Percentiles rank a stretch among this genome's conserved stretches.
phyloP scores from a whole-genome alignment of 2,113 vertebrate genomes.

The Cygnus buccinator region DNA sequence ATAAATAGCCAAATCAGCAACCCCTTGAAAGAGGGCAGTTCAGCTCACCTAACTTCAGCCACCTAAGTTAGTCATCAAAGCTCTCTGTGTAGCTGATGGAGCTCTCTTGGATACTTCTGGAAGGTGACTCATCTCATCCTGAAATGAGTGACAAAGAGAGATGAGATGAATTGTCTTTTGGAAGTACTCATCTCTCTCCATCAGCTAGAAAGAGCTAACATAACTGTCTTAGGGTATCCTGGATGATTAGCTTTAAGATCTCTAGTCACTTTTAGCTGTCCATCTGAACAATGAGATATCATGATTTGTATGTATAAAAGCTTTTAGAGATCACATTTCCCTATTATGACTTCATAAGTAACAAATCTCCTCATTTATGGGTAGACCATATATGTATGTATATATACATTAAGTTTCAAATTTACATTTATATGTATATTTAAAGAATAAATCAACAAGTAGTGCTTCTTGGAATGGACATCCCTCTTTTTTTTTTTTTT shows the following conservation, averaged over 20 bases:
- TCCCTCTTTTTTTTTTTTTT: too few species aligned
- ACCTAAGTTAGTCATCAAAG: neutral
- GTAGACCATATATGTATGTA: neutral
- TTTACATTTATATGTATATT: neutral
- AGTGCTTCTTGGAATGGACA: neutral
- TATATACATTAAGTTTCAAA: neutral
- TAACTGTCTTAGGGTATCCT: neutral
- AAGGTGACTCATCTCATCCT: neutral
- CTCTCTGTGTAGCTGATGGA: neutral
- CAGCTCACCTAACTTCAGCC: neutral
- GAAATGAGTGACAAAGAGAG: neutral
- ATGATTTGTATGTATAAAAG: neutral
- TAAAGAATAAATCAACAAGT: neutral
- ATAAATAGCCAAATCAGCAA: slow-evolving; percentile 8
- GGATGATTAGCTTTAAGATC: neutral
- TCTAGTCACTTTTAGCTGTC: neutral
- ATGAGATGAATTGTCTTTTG: neutral
- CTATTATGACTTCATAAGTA: neutral
- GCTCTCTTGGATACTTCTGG: neutral
- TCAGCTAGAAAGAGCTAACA: neutral
- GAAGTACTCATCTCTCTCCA: neutral
- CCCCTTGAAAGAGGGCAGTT: neutral
- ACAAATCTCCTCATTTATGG: neutral
- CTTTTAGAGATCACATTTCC: neutral
- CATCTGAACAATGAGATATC: neutral